Percentiles rank a stretch among this genome's conserved stretches.
phyloP scores from a whole-genome alignment of 2,113 vertebrate genomes.

The Drymodes brunneopygia region DNA sequence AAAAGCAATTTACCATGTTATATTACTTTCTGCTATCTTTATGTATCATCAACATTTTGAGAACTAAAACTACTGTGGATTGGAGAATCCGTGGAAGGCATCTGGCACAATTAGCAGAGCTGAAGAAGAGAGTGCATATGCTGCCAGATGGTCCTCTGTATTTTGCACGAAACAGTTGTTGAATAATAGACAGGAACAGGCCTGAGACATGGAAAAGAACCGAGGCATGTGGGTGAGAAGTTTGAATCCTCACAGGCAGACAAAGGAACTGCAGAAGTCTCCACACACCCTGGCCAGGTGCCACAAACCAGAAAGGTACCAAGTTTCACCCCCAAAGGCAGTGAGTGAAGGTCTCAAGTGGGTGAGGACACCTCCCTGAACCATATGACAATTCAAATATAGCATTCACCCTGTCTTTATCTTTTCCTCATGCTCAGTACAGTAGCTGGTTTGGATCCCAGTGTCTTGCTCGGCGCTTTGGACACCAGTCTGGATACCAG shows the following conservation, averaged over 20 bases:
- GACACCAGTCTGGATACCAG: not conserved
- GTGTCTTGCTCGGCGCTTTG: not conserved
- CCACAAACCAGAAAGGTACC: not conserved
- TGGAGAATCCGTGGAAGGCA: slow-evolving; percentile 29
- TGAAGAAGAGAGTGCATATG: not conserved
- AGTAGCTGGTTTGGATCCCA: rapidly evolving
- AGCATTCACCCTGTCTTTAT: not conserved
- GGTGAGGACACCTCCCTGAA: not conserved
- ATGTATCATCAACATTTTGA: slow-evolving; percentile 27
- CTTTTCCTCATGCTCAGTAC: not conserved
- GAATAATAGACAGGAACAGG: not conserved
- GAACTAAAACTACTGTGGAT: slow-evolving; percentile 37
- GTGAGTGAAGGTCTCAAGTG: not conserved
- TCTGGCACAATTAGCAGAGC: slow-evolving; percentile 26
- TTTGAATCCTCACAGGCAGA: not conserved
- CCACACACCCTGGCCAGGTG: not conserved
- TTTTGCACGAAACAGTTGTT: not conserved
- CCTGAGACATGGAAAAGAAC: not conserved
- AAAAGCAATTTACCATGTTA: slow-evolving; percentile 48
- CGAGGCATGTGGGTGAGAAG: not conserved
- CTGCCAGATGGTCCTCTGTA: slow-evolving; percentile 13
- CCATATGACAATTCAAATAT: not conserved
- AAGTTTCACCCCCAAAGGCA: not conserved
- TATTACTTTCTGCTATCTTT: slow-evolving; percentile 56
- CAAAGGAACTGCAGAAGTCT: not conserved